A percentile compares a stretch with the other conserved stretches of the same genome.
phyloP scores from a whole-genome alignment of 2,797 vertebrate species.

The Danio choprae region DNA sequence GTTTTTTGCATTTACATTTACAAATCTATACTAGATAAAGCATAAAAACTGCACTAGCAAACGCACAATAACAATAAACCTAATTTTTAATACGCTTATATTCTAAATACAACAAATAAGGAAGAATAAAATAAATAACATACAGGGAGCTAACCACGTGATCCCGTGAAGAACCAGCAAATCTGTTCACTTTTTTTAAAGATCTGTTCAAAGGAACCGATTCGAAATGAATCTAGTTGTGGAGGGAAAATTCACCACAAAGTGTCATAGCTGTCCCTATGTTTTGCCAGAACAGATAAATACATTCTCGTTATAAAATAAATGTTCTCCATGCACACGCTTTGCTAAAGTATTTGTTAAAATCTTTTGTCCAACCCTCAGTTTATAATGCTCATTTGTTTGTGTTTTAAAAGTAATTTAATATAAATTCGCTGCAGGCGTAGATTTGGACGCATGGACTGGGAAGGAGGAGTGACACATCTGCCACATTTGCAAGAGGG shows the following conservation, averaged over 20 bases:
- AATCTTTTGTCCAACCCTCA: not conserved
- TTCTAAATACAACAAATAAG: too few relatives aligned
- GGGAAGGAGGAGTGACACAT: constrained; percentile 30
- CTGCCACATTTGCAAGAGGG: constrained; percentile 69
- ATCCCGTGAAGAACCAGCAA: not conserved
- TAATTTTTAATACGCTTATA: too few relatives aligned
- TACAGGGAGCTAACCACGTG: not conserved
- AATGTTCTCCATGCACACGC: not conserved
- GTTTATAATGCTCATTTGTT: not conserved
- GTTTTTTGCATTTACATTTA: too few relatives aligned
- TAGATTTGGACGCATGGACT: constrained; percentile 43
- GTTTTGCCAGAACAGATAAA: not conserved
- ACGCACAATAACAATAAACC: too few relatives aligned
- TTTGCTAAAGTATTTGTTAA: not conserved
- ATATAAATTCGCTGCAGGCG: constrained; percentile 4
- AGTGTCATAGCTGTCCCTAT: not conserved
- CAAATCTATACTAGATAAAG: too few relatives aligned
- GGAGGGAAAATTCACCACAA: constrained; percentile 3
- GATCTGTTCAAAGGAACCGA: constrained; percentile 24
- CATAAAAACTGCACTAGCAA: too few relatives aligned
- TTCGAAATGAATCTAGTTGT: not conserved
- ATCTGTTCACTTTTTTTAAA: not conserved
- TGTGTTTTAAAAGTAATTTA: not conserved
- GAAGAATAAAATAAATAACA: too few relatives aligned
- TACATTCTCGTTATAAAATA: not conserved